Evolutionary conservation across 2,888 invertebrate species (phyloP).

Genomic region (Drosophila aldrichi): DNA sequence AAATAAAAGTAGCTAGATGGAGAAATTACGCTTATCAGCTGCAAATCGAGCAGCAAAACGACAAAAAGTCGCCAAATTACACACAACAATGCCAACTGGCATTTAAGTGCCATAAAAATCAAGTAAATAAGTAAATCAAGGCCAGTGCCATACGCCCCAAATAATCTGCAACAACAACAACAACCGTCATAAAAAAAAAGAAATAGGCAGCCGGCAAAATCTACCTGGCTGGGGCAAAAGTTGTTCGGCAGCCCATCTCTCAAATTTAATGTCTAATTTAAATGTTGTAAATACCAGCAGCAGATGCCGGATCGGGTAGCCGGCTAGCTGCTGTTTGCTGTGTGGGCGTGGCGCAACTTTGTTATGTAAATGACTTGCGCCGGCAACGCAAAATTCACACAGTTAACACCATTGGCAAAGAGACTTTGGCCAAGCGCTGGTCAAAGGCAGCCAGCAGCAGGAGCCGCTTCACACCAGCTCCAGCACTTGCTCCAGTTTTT

Average conservation of each 20-base stretch:
- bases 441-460: slow-evolving; percentile 38
- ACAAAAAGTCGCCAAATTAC: slow-evolving; percentile 63
- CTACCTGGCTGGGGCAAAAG: slow-evolving; percentile 61
- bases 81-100: slow-evolving; percentile 61
- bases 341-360: slow-evolving; percentile 64
- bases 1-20: slow-evolving; percentile 16
- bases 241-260: slow-evolving; percentile 75
- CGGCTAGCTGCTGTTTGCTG: background rate
- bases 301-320: background rate
- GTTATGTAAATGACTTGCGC: slow-evolving; percentile 76
- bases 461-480: background rate
- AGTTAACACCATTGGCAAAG: slow-evolving; percentile 66
- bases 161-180: slow-evolving; percentile 62
- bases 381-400: slow-evolving; percentile 67
- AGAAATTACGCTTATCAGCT: slow-evolving; percentile 64
- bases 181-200: slow-evolving; percentile 42
- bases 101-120: slow-evolving; percentile 74
- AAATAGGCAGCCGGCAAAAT: background rate
- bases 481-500: slow-evolving; percentile 54
- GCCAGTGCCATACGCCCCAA: slow-evolving; percentile 39
- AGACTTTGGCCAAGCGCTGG: slow-evolving; percentile 35
- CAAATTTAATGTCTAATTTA: slow-evolving; percentile 81
- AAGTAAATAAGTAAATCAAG: slow-evolving; percentile 76
- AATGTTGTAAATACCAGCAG: slow-evolving; percentile 74
- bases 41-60: slow-evolving; percentile 44